A percentile compares a stretch with the other conserved stretches of the same genome.
Evolutionary conservation across 2,113 vertebrate genomes (phyloP).

Genomic region (Anser brachyrhynchus): DNA sequence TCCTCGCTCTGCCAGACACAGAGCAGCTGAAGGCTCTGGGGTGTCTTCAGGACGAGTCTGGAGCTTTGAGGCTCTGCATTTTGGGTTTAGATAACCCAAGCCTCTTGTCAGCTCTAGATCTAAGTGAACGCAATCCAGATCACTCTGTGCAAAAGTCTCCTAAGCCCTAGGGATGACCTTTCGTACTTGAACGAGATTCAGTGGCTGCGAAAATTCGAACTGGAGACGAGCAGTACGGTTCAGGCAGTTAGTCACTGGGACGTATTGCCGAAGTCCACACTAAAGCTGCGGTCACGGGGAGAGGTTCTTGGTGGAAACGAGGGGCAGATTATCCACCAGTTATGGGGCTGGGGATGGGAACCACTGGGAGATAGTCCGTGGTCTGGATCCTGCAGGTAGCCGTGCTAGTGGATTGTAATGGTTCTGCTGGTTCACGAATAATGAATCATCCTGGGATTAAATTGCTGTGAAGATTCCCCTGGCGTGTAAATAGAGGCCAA

Average conservation of each 20-base stretch:
- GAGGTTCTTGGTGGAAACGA: not conserved
- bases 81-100: not conserved
- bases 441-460: not conserved
- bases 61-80: not conserved
- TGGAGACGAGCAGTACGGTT: not conserved
- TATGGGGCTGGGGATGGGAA: not conserved
- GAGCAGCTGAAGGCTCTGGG: not conserved
- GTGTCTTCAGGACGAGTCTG: not conserved
- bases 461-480: not conserved
- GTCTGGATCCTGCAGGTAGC: not conserved
- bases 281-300: accelerated
- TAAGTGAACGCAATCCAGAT: not conserved
- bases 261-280: not conserved
- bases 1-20: not conserved
- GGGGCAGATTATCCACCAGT: not conserved
- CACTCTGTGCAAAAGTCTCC: not conserved
- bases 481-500: not conserved
- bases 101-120: not conserved
- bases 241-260: not conserved
- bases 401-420: not conserved
- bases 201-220: not conserved
- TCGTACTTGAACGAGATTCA: not conserved
- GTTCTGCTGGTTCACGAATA: not conserved
- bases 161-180: not conserved
- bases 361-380: not conserved